A percentile compares a stretch with the other conserved stretches of the same genome.
phyloP scores from a whole-genome alignment of 2,888 invertebrate species.

The Drosophila ezoana region DNA sequence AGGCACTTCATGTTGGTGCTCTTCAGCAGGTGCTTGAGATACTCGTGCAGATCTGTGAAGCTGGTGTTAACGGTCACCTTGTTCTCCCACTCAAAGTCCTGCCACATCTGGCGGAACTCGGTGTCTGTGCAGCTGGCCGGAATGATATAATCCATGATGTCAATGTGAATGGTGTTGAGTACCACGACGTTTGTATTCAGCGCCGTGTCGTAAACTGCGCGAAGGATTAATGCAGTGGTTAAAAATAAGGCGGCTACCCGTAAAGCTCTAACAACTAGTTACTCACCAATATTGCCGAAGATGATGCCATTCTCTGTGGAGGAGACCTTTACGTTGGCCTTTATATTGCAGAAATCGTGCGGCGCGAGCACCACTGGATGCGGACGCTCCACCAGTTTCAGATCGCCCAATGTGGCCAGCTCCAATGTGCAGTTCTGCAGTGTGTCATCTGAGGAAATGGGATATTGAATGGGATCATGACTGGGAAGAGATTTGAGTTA shows the following conservation, averaged over 20 bases:
- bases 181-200: conserved; percentile 94
- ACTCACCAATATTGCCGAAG: conserved; percentile 97
- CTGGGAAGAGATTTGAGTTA: too few relatives aligned
- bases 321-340: conserved; percentile 99
- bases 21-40: conserved; percentile 95
- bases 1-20: conserved; percentile 99
- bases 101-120: conserved; percentile 99
- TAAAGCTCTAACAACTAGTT: rapidly evolving
- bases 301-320: conserved; percentile 99
- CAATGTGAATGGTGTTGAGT: conserved; percentile 99
- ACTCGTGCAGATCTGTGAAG: conserved; percentile 96
- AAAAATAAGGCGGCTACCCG: not conserved
- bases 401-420: conserved; percentile 98
- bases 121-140: conserved; percentile 97
- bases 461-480: not conserved
- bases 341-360: conserved; percentile 98
- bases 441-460: conserved; percentile 89
- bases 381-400: conserved; percentile 99
- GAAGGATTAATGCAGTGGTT: not conserved
- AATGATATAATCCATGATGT: conserved; percentile 99
- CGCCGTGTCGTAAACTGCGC: conserved; percentile 96
- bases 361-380: conserved; percentile 98
- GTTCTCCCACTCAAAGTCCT: conserved; percentile 99
- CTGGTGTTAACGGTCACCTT: conserved; percentile 98
- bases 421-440: conserved; percentile 99